Evolutionary conservation across 1,140 invertebrate genomes (phyloP), one percentile per base, ranked within the genome.

Genomic region (Solen grandis): DNA sequence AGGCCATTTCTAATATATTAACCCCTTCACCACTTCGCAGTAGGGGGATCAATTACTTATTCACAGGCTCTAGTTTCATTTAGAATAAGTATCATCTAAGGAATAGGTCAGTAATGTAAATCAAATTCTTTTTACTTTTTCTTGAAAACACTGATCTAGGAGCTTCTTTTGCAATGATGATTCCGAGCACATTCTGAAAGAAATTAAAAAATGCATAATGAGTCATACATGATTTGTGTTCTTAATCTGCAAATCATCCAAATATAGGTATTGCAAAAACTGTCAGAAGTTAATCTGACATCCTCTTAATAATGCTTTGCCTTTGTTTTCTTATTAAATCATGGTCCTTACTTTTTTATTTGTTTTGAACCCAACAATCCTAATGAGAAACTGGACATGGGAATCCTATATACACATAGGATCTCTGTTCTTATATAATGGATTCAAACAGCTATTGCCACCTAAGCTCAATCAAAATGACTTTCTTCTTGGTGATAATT

Each of bases 151-250:
- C 62, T 31, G 77, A 80, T 55, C 57, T 59, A 25, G 68, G 66
- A 65, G 57, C 65, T 33, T 80, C 77, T 50, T 80, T 80, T 4
- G 68, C 57, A 33, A 80, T 80, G 22, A 80, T 60, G 50, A 80
- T 57, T 29, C 77, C 77, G 65, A 80, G 50, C 10, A 80, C 35
- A 65, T 38, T 72, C 77, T 80, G 68, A 50, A 80, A 80, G 41
- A 46, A 46, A 46, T 10, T 46, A 10, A 19, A 10, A 46, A 46
- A 46, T 46, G 19, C 19, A 46, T 46, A 10, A 46, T 46, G 19
- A 19, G 41, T 10, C 19, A 8, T 46, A 10, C 19, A 46, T 46
- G 8, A 10, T 46, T 46, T 10, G 41, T 46, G 41, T 19, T 46
- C 19, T 46, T 46, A 10, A 8, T 46, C 19, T 46, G 41, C 8